Percentiles rank a stretch among this genome's conserved stretches.
Conservation (phyloP, 2,888 invertebrate genomes). For the Ceraclea dissimilis region DNA sequence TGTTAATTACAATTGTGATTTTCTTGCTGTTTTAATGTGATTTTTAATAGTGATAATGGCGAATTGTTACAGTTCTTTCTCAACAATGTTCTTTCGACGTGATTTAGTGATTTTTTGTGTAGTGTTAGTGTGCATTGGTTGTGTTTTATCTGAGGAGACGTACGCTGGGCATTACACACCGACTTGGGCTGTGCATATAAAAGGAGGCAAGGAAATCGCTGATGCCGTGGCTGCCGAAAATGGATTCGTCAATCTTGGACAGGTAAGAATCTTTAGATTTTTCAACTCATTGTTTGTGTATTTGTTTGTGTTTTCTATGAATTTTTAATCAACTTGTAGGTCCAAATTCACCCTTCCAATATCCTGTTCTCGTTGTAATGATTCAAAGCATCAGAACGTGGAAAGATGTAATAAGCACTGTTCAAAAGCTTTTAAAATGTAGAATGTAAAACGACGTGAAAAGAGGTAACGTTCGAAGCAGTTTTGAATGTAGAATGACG, state of each 20-base stretch:
- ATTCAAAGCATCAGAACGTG: too few species aligned
- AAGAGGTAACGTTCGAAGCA: too few species aligned
- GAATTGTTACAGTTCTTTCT: not conserved
- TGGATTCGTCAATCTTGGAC: slow-evolving; percentile 77
- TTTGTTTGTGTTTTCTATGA: too few species aligned
- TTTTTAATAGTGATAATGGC: not conserved
- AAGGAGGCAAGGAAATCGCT: slow-evolving; percentile 60
- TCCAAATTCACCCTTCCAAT: too few species aligned
- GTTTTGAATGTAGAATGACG: too few species aligned
- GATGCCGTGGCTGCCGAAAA: slow-evolving; percentile 70
- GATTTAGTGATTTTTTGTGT: not conserved
- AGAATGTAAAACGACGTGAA: too few species aligned
- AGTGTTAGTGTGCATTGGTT: not conserved
- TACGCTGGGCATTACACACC: slow-evolving; percentile 57
- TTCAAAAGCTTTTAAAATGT: too few species aligned
- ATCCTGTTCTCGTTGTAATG: too few species aligned
- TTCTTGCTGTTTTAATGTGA: too few species aligned
- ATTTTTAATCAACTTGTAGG: too few species aligned
- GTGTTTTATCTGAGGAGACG: slow-evolving; percentile 5
- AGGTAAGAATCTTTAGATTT: slow-evolving; percentile 50
- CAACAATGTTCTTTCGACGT: not conserved
- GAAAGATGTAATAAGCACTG: too few species aligned
- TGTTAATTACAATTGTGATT: too few species aligned
- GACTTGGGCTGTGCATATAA: slow-evolving; percentile 82
- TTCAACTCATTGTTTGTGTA: not conserved